A percentile compares a stretch with the other conserved stretches of the same genome.
phyloP scores from a whole-genome alignment of 1,140 invertebrate genomes.

The Conus betulinus region DNA sequence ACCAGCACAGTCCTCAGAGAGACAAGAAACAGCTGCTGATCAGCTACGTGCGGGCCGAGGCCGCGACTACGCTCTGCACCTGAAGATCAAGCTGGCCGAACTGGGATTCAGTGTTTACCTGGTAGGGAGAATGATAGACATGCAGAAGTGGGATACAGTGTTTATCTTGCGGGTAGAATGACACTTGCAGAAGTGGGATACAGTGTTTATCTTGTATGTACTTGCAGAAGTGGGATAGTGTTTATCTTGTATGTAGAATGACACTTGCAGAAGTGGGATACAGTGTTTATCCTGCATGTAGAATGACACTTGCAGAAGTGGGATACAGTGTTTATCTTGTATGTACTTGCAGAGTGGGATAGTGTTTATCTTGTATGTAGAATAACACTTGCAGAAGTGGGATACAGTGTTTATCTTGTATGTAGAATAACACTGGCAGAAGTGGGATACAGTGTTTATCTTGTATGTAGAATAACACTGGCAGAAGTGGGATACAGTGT shows the following conservation, averaged over 20 bases:
- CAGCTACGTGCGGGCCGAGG: conserved; percentile 76
- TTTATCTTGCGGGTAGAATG: conserved; percentile 51
- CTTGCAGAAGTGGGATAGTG: neutral
- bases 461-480: conserved; percentile 66
- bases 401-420: too few relatives aligned
- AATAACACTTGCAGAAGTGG: neutral
- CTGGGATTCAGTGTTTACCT: conserved; percentile 75
- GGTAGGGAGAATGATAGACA: conserved; percentile 72
- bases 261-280: too few relatives aligned
- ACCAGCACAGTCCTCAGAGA: neutral
- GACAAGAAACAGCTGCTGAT: conserved; percentile 74
- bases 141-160: conserved; percentile 64
- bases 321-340: conserved; percentile 70
- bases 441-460: too few relatives aligned
- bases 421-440: too few relatives aligned
- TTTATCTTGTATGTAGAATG: too few relatives aligned
- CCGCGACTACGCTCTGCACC: conserved; percentile 74
- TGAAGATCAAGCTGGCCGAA: conserved; percentile 72
- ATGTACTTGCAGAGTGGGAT: conserved; percentile 57
- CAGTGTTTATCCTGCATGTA: too few relatives aligned
- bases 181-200: conserved; percentile 69
- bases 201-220: conserved; percentile 73
- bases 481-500: conserved; percentile 64
- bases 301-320: too few relatives aligned
- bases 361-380: conserved; percentile 73